Percentiles rank a stretch among this genome's conserved stretches.
Evolutionary conservation across 2,113 vertebrate species (phyloP).

Genomic region (Oryzias celebensis): DNA sequence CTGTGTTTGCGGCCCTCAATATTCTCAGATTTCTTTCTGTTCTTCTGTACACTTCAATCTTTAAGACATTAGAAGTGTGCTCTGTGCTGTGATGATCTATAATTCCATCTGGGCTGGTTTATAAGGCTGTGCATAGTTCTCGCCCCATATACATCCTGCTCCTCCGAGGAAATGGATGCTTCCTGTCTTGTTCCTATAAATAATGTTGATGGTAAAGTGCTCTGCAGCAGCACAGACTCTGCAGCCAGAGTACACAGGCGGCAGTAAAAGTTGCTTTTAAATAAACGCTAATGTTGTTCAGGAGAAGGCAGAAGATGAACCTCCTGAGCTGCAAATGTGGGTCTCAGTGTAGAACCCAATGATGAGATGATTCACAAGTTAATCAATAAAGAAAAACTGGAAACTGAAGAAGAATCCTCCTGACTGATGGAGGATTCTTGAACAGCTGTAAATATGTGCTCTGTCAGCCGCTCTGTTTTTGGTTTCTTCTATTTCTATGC

Average conservation of each 20-base stretch:
- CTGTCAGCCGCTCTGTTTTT: too few species aligned
- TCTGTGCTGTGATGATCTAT: slow-evolving; percentile 24
- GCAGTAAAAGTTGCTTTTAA: slow-evolving; percentile 2
- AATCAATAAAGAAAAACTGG: neutral
- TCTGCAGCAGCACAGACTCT: slow-evolving; percentile 28
- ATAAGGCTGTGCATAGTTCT: slow-evolving; percentile 21
- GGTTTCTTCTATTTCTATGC: too few species aligned
- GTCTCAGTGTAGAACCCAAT: neutral
- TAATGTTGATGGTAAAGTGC: slow-evolving; percentile 57
- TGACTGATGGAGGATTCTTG: neutral
- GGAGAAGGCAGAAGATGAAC: neutral
- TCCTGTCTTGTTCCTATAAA: slow-evolving; percentile 58
- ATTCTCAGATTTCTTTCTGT: neutral
- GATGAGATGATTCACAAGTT: neutral
- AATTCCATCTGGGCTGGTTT: slow-evolving; percentile 44
- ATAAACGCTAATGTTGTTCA: neutral
- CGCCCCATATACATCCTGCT: slow-evolving; percentile 53
- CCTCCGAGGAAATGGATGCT: slow-evolving; percentile 54
- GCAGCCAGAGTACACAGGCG: neutral
- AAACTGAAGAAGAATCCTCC: too few species aligned
- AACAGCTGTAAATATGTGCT: too few species aligned
- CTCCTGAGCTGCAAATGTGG: neutral
- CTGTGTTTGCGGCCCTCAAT: too few species aligned
- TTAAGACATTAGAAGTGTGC: slow-evolving; percentile 37
- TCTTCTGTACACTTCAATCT: neutral